Percentiles rank a stretch among this genome's conserved stretches.
Conservation (phyloP, 2,797 vertebrate genomes). For the Cichlasoma orientale region DNA sequence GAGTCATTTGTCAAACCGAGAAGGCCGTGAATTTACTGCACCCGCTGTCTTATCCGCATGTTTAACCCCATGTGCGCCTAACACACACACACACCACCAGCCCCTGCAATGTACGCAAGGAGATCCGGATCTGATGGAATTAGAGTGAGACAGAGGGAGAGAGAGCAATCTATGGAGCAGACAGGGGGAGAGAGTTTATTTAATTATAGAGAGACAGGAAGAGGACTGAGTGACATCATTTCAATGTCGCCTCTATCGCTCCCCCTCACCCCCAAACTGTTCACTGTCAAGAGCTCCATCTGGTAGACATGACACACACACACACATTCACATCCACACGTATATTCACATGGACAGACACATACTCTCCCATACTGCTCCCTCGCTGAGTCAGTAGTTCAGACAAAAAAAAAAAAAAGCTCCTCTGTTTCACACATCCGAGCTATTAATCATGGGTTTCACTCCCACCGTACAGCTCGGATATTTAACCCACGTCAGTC, state of each 20-base stretch:
- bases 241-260: conserved; percentile 53
- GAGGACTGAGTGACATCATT: conserved; percentile 71
- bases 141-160: conserved; percentile 23
- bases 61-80: conserved; percentile 61
- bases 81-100: conserved; percentile 27
- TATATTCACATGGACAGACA: conserved; percentile 17
- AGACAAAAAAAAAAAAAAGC: background rate
- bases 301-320: conserved; percentile 45
- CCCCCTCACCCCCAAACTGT: conserved; percentile 14
- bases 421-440: conserved; percentile 43
- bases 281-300: conserved; percentile 68
- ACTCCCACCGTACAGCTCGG: conserved; percentile 40
- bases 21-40: conserved; percentile 67
- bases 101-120: background rate
- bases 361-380: conserved; percentile 3
- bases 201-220: conserved; percentile 70
- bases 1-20: conserved; percentile 78
- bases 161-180: background rate
- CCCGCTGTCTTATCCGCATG: conserved; percentile 51
- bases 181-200: conserved; percentile 60
- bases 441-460: conserved; percentile 47
- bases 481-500: conserved; percentile 45
- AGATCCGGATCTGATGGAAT: conserved; percentile 44
- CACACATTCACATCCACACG: conserved; percentile 1
- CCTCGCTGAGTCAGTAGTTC: conserved; percentile 43